These are phyloP conservation scores for Leucophenga varia DNA, from an alignment of 1,140 invertebrate genomes.

Conservation along the genomic window DNA sequence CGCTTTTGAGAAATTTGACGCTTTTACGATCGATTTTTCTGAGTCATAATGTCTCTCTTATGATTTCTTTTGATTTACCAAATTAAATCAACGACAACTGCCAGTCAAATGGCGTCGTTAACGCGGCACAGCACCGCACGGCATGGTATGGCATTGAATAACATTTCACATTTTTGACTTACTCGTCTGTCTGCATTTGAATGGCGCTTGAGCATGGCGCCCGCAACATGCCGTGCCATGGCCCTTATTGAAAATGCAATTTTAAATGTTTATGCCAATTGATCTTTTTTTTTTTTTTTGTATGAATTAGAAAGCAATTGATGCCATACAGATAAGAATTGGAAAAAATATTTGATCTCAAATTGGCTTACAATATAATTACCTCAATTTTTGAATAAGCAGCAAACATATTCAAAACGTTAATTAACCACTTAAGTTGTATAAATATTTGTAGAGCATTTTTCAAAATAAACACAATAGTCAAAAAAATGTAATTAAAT, in stretches of 20 bases:
- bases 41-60: constrained; percentile 48
- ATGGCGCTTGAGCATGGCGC: constrained; percentile 28
- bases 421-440: constrained; percentile 48
- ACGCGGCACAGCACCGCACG: too few species aligned
- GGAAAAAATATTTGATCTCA: too few species aligned
- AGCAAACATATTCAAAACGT: constrained; percentile 28
- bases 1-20: constrained; percentile 49
- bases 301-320: too few species aligned
- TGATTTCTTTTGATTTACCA: constrained; percentile 33
- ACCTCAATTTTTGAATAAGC: constrained; percentile 28
- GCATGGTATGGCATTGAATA: too few species aligned
- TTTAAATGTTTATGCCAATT: too few species aligned
- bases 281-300: too few species aligned
- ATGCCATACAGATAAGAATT: too few species aligned
- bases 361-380: constrained; percentile 30
- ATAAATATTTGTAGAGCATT: constrained; percentile 31
- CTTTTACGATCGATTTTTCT: constrained; percentile 37
- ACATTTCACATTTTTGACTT: too few species aligned
- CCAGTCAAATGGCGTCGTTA: background rate
- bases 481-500: constrained; percentile 28
- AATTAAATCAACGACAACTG: constrained; percentile 44
- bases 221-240: background rate
- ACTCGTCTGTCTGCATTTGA: too few species aligned
- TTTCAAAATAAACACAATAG: constrained; percentile 1
- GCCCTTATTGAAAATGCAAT: too few species aligned